Evolutionary conservation across 2,113 vertebrate species (phyloP).

Genomic region (Pyxicephalus adspersus): DNA sequence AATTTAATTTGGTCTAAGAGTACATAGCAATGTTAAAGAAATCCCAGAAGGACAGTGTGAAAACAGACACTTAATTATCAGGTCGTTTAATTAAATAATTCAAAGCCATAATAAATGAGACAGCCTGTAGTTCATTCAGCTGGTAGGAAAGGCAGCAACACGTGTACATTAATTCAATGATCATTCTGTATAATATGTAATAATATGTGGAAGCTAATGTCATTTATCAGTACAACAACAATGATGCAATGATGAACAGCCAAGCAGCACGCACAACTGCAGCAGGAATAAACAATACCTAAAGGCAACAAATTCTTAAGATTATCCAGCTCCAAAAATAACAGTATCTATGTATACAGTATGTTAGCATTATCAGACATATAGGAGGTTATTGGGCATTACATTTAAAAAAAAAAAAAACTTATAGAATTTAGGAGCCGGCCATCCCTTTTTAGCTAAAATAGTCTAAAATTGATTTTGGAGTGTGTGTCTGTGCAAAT

Average conservation of each 20-base stretch:
- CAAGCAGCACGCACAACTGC: no score
- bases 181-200: no score
- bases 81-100: slow-evolving; percentile 36
- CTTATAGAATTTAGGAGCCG: no score
- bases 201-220: neutral
- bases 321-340: no score
- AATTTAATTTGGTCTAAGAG: slow-evolving; percentile 19
- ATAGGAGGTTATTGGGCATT: no score
- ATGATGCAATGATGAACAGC: neutral
- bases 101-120: slow-evolving; percentile 14
- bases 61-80: slow-evolving; percentile 46
- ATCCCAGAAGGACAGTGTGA: slow-evolving; percentile 33
- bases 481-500: no score
- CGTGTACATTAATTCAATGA: neutral
- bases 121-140: neutral
- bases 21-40: slow-evolving; percentile 2
- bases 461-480: no score
- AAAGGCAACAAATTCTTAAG: no score
- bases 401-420: no score
- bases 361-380: no score
- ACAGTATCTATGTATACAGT: no score
- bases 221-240: neutral
- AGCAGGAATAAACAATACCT: neutral
- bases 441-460: no score
- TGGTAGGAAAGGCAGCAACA: neutral